Percentiles rank a stretch among this genome's conserved stretches.
Evolutionary conservation across 2,113 vertebrate genomes (phyloP).

Genomic region (Protobothrops mucrosquamatus): DNA sequence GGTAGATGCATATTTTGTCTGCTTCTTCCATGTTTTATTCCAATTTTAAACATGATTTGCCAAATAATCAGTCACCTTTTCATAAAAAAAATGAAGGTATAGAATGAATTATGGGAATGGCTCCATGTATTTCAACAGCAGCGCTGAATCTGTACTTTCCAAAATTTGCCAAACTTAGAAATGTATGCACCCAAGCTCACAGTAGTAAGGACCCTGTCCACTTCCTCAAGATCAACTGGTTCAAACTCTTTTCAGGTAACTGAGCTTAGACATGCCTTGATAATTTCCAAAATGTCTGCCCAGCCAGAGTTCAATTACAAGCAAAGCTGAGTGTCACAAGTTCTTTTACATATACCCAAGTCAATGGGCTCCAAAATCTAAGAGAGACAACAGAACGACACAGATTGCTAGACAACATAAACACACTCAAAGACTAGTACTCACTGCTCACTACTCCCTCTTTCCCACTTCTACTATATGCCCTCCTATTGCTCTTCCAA

Average conservation of each 20-base stretch:
- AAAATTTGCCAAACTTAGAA: background rate
- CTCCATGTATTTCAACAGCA: background rate
- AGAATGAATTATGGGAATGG: background rate
- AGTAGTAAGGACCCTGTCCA: background rate
- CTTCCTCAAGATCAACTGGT: background rate
- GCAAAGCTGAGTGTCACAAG: background rate
- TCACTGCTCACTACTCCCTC: background rate
- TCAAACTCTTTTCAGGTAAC: background rate
- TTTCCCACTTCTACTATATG: background rate
- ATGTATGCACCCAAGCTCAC: background rate
- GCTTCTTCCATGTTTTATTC: background rate
- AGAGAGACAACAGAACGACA: background rate
- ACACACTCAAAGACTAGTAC: background rate
- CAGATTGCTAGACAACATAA: background rate
- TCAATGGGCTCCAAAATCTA: background rate
- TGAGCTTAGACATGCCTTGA: background rate
- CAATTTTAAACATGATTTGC: background rate
- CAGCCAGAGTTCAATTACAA: background rate
- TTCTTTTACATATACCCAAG: background rate
- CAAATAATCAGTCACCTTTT: background rate
- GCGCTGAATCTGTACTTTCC: background rate
- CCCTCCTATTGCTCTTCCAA: background rate
- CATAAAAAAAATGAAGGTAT: background rate
- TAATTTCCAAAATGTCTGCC: background rate
- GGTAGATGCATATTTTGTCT: accelerated